phyloP scores from a whole-genome alignment of 2,888 invertebrate genomes.

The Notodonta dromedarius region DNA sequence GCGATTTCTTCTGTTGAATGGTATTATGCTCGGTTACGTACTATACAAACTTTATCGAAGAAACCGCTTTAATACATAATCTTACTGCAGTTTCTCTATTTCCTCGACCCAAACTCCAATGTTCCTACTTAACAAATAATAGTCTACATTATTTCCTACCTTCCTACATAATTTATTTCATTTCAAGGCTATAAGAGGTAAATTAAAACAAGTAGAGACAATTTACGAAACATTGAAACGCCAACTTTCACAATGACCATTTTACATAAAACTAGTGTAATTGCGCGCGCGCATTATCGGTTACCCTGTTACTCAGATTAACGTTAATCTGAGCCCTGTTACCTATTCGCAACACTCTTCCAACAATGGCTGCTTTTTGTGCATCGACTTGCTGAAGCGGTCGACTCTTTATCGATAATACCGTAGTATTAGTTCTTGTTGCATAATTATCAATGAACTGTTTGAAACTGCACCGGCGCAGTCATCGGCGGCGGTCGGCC shows the following conservation, averaged over 20 bases:
- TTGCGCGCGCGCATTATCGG: conserved; percentile 21
- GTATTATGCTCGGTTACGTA: neutral
- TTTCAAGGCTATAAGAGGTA: neutral
- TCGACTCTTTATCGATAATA: conserved; percentile 59
- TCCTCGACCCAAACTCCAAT: too few relatives aligned
- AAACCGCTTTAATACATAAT: neutral
- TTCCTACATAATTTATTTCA: too few relatives aligned
- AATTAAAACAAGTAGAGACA: neutral
- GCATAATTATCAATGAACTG: conserved; percentile 63
- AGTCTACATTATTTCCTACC: too few relatives aligned
- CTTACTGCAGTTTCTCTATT: too few relatives aligned
- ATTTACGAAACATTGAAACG: conserved; percentile 1
- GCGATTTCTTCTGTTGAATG: neutral
- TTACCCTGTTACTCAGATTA: conserved; percentile 22
- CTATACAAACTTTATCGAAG: neutral
- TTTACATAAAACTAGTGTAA: conserved; percentile 22
- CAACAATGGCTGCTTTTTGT: conserved; percentile 44
- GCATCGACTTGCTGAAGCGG: conserved; percentile 18
- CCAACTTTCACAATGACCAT: conserved; percentile 31
- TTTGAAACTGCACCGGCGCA: conserved; percentile 52
- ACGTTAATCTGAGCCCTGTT: too few relatives aligned
- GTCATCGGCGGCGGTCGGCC: conserved; percentile 54
- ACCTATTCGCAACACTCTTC: conserved; percentile 30
- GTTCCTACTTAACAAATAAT: too few relatives aligned
- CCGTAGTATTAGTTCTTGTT: conserved; percentile 62